These are phyloP conservation scores for Formica aserva DNA, from an alignment of 2,888 invertebrate species.

Conservation along the genomic window DNA sequence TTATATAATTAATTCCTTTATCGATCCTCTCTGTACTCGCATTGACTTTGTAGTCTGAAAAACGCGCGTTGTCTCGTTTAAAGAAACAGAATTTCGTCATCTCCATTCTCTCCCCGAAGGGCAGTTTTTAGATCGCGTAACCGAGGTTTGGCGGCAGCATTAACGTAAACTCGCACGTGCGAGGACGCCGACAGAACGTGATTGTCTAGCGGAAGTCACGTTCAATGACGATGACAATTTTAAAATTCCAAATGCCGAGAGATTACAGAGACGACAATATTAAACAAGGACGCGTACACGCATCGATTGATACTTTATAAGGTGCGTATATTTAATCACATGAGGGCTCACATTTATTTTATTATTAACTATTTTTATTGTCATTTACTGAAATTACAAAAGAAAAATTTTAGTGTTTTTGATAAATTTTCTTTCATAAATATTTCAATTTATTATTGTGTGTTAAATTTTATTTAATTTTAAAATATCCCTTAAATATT, in stretches of 20 bases:
- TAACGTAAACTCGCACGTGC: slow-evolving; percentile 45
- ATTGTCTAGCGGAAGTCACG: slow-evolving; percentile 68
- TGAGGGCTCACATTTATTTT: neutral
- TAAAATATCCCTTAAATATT: neutral
- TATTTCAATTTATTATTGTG: neutral
- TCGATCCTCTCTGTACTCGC: neutral
- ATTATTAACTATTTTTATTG: neutral
- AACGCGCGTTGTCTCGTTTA: neutral
- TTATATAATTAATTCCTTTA: neutral
- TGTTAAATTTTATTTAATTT: neutral
- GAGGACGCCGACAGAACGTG: slow-evolving; percentile 64
- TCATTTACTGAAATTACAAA: neutral
- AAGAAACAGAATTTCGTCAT: neutral
- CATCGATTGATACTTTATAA: slow-evolving; percentile 1
- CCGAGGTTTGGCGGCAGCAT: slow-evolving; percentile 28
- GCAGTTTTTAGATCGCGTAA: slow-evolving; percentile 47
- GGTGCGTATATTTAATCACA: slow-evolving; percentile 6
- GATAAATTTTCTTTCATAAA: neutral
- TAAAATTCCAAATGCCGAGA: slow-evolving; percentile 60
- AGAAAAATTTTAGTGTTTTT: neutral
- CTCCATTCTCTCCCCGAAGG: slow-evolving; percentile 19
- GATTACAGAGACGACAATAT: slow-evolving; percentile 45
- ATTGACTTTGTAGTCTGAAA: neutral
- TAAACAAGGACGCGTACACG: slow-evolving; percentile 29
- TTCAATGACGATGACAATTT: slow-evolving; percentile 65